Evolutionary conservation across 2,113 vertebrate genomes (phyloP).

Genomic region (Benitochromis conjunctus): DNA sequence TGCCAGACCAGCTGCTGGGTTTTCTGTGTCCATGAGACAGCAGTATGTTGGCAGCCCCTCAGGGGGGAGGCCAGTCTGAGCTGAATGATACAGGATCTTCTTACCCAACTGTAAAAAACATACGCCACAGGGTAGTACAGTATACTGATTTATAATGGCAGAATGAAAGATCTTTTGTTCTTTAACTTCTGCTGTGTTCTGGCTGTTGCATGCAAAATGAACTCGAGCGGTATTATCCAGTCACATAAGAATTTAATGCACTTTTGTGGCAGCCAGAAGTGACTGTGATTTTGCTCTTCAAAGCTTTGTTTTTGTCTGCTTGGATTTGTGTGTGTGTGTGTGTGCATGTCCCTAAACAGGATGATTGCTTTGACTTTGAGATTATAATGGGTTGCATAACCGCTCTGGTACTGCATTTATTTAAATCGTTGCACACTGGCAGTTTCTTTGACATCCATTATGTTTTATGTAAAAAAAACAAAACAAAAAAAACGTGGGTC

Average conservation of each 20-base stretch:
- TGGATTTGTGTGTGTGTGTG: not conserved
- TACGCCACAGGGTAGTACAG: not conserved
- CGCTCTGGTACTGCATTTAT: not conserved
- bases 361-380: not conserved
- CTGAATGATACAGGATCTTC: slow-evolving; percentile 23
- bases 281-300: not conserved
- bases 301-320: not conserved
- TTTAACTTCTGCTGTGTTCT: not conserved
- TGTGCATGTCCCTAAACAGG: not conserved
- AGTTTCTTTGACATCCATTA: not conserved
- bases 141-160: not conserved
- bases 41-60: slow-evolving; percentile 40
- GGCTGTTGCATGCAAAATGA: not conserved
- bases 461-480: not conserved
- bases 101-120: slow-evolving; percentile 2
- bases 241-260: not conserved
- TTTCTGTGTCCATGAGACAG: slow-evolving; percentile 57
- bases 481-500: too few relatives aligned
- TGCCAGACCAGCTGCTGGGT: slow-evolving; percentile 56
- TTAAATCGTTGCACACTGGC: not conserved
- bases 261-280: not conserved
- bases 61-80: not conserved
- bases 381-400: not conserved
- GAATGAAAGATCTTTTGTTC: slow-evolving; percentile 15
- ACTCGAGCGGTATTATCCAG: not conserved